Base-by-base conservation (phyloP, 2,797 vertebrate genomes). In the Eptatretus atami region DNA sequence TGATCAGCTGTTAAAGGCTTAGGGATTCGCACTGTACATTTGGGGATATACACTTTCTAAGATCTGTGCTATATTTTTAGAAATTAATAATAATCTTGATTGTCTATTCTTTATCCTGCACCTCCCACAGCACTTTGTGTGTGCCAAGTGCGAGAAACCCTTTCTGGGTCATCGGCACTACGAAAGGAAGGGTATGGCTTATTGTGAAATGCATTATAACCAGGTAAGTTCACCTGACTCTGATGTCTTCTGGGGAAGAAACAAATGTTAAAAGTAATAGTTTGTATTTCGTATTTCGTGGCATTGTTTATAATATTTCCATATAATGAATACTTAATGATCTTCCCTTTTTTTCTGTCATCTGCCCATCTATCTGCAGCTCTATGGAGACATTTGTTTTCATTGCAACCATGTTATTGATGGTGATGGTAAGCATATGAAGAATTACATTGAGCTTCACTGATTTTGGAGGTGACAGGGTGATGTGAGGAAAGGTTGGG, bases 171-270 rank as follows among this genome's bases (percentile, higher is more conserved):
- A 96, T 76, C 86, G 88, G 67, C 92, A 96, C 72, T 96, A 98
- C 1, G 92, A 98, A 73, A 82, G 86, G 70, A 98, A 98, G 69
- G 90, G 90, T 10, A 71, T 96, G 78, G 90, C 90, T 0, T 98
- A 98, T 71, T 98, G 92, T 66, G 90, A 98, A 78, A 98, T 88
- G 65, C 92, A 98, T 75, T 98, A 98, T 70, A 98, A 98, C 74
- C 92, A 95, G 87, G 92, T 96, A 77, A 70, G 67, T 44, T 44
- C 31, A 44, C 31, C 31, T 44, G 31, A 44, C 31, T 44, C 31
- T 44, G 31, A 44, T 44, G 31, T 44, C 31, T 44, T 44, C 31
- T 44, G 31, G 31, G 4, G 31, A 44, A 44, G 31, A 44, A 44
- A 8, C 31, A 44, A 44, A 44, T 44, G 31, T 44, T 44, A 44